Conservation (phyloP, 53 echinoderm and acorn worm species). For the Holothuria scabra region DNA sequence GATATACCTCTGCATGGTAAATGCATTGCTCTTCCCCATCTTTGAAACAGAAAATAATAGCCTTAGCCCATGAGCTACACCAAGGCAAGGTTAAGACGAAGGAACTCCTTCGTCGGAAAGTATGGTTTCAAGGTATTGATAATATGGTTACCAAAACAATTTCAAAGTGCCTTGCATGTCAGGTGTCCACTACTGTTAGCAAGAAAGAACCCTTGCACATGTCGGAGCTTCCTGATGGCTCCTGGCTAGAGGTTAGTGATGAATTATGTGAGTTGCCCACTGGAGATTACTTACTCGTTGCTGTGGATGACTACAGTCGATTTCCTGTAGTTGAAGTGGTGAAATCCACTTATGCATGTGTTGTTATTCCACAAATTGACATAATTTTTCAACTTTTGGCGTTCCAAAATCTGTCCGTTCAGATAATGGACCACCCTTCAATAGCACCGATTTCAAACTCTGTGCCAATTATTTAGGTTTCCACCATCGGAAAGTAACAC, state of each 20-base stretch:
- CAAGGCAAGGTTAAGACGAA: slow-evolving; percentile 48
- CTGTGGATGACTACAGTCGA: slow-evolving; percentile 52
- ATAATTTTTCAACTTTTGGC: slow-evolving; percentile 54
- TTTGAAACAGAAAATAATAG: slow-evolving; percentile 15
- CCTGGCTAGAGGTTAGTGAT: slow-evolving; percentile 1
- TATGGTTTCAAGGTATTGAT: no score
- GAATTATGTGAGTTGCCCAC: slow-evolving; percentile 49
- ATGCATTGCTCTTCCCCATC: slow-evolving; percentile 40
- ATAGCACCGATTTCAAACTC: slow-evolving; percentile 41
- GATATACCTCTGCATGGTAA: slow-evolving; percentile 38
- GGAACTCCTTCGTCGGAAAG: no score
- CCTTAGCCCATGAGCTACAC: slow-evolving; percentile 48
- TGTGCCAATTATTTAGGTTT: slow-evolving; percentile 43
- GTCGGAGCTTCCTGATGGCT: slow-evolving; percentile 34
- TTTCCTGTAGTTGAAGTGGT: slow-evolving; percentile 55
- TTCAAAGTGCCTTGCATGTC: slow-evolving; percentile 48
- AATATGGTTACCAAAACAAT: no score
- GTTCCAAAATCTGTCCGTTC: slow-evolving; percentile 38
- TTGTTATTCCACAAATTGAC: slow-evolving; percentile 64
- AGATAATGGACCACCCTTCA: slow-evolving; percentile 66
- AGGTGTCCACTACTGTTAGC: slow-evolving; percentile 20
- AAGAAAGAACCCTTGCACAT: slow-evolving; percentile 18
- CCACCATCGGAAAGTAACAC: slow-evolving; percentile 51
- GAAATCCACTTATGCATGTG: slow-evolving; percentile 52
- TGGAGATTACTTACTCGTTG: slow-evolving; percentile 43